Conservation (phyloP, 2,113 vertebrate genomes). For the Xerus inauris region DNA sequence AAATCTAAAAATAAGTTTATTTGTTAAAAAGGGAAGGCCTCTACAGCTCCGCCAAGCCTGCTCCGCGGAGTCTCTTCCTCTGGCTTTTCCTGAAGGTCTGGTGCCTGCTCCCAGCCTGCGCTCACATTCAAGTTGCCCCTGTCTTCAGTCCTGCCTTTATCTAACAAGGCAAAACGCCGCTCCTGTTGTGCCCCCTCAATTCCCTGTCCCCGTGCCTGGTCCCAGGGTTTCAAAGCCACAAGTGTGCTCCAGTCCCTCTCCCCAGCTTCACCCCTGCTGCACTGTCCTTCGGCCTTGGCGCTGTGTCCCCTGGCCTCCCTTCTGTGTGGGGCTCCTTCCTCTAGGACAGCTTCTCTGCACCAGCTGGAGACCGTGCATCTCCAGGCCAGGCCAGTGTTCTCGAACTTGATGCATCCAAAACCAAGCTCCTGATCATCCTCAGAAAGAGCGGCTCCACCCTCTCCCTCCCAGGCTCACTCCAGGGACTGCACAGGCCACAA, state of each 20-base stretch:
- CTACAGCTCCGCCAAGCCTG: rapidly evolving
- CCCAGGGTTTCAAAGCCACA: rapidly evolving
- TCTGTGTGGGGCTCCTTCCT: too few relatives aligned
- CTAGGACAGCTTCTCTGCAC: too few relatives aligned
- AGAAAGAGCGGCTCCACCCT: not conserved
- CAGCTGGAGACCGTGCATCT: too few relatives aligned
- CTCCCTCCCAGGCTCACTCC: rapidly evolving
- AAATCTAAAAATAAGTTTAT: too few relatives aligned
- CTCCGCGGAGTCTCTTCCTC: rapidly evolving
- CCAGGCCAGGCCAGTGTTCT: too few relatives aligned
- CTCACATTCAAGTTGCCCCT: not conserved
- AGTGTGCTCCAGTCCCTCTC: not conserved
- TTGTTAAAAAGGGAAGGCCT: not conserved
- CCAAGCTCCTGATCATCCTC: rapidly evolving
- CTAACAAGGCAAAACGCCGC: not conserved
- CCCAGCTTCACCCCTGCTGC: not conserved
- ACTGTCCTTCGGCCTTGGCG: not conserved
- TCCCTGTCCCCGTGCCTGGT: not conserved
- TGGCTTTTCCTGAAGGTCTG: not conserved
- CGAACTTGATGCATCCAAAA: too few relatives aligned
- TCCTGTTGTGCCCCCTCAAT: rapidly evolving
- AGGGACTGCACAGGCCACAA: too few relatives aligned
- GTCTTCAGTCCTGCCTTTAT: not conserved
- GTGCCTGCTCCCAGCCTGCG: rapidly evolving
- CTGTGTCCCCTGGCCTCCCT: not conserved